Evolutionary conservation across 2,888 invertebrate species (phyloP).

Genomic region (Drosophila hawaiiensis): DNA sequence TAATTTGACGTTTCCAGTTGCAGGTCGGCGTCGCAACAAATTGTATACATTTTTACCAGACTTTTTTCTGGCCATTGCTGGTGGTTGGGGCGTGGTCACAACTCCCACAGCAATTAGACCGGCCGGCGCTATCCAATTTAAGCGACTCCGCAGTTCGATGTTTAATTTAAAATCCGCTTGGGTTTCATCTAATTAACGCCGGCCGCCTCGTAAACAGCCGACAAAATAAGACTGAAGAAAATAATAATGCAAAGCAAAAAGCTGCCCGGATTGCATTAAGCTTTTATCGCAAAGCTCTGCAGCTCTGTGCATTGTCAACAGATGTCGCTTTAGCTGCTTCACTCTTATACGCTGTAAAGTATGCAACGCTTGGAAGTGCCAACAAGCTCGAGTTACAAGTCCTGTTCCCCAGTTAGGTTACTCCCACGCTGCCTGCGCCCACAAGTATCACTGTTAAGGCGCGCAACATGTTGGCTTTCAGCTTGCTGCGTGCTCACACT

Average conservation of each 20-base stretch:
- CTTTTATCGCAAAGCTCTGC: slow-evolving; percentile 24
- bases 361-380: slow-evolving; percentile 25
- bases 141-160: slow-evolving; percentile 8
- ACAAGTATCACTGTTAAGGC: slow-evolving; percentile 25
- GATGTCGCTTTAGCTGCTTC: slow-evolving; percentile 49
- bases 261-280: slow-evolving; percentile 4
- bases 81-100: slow-evolving; percentile 40
- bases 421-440: background rate
- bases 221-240: background rate
- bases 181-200: slow-evolving; percentile 26
- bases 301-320: slow-evolving; percentile 11
- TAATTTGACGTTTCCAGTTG: slow-evolving; percentile 76
- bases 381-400: background rate
- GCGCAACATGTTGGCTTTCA: slow-evolving; percentile 13
- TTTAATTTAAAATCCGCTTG: slow-evolving; percentile 13
- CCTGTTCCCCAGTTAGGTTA: background rate
- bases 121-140: slow-evolving; percentile 13
- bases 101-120: slow-evolving; percentile 59
- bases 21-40: slow-evolving; percentile 62
- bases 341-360: slow-evolving; percentile 69
- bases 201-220: slow-evolving; percentile 17
- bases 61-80: background rate
- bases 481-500: slow-evolving; percentile 31
- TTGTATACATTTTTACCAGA: slow-evolving; percentile 63
- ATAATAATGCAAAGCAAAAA: background rate